phyloP scores from a whole-genome alignment of 2,888 invertebrate genomes.

The Corbicula japonica region DNA sequence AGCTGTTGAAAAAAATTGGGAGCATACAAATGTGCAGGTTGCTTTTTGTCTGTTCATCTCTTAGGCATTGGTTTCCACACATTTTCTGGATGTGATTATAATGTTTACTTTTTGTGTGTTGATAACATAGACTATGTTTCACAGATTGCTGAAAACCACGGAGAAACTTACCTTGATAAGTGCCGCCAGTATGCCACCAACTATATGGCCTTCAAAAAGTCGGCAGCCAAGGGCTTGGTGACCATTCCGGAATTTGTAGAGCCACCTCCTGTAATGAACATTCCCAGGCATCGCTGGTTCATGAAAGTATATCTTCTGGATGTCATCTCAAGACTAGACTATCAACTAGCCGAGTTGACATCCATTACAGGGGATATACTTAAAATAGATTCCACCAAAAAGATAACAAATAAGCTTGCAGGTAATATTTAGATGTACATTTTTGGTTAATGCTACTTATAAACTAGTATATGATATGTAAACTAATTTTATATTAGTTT shows the following conservation, averaged over 20 bases:
- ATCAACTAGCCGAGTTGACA: slow-evolving; percentile 38
- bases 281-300: slow-evolving; percentile 38
- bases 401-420: slow-evolving; percentile 7
- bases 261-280: background rate
- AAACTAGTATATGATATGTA: no score
- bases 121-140: background rate
- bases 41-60: background rate
- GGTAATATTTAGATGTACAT: slow-evolving; percentile 10
- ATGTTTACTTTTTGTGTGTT: background rate
- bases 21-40: background rate
- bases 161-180: slow-evolving; percentile 48
- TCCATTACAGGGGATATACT: background rate
- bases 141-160: slow-evolving; percentile 11
- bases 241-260: slow-evolving; percentile 5
- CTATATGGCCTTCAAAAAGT: slow-evolving; percentile 27
- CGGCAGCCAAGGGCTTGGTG: slow-evolving; percentile 27
- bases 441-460: no score
- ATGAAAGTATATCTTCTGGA: slow-evolving; percentile 58
- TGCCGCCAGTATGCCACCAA: slow-evolving; percentile 33
- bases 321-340: slow-evolving; percentile 55
- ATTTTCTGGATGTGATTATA: background rate
- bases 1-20: background rate
- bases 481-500: no score
- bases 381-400: slow-evolving; percentile 5
- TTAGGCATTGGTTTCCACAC: background rate